Conservation (phyloP, 2,113 vertebrate genomes). For the Mobula hypostoma region DNA sequence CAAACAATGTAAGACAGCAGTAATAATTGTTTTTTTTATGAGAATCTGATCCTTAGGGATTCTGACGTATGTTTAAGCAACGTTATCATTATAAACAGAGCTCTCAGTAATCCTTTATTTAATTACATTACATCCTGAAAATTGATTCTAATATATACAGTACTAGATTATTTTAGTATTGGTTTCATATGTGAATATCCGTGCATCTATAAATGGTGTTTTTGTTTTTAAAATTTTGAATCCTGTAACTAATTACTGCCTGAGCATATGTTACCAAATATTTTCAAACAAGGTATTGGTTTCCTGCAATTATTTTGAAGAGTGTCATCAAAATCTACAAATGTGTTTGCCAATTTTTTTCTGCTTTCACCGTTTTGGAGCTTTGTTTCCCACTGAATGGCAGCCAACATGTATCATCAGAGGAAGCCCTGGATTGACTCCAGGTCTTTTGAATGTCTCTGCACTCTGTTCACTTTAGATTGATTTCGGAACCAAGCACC, state of each 20-base stretch:
- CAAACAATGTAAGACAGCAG: neutral
- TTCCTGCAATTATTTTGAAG: neutral
- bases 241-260: neutral
- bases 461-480: neutral
- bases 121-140: slow-evolving; percentile 29
- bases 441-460: neutral
- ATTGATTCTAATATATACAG: neutral
- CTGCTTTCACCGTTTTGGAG: neutral
- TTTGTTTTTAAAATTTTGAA: neutral
- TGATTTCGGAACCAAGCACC: neutral
- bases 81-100: slow-evolving; percentile 23
- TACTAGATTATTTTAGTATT: neutral
- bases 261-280: neutral
- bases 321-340: neutral
- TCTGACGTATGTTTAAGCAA: neutral
- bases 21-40: slow-evolving; percentile 7
- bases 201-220: neutral
- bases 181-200: slow-evolving; percentile 2
- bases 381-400: neutral
- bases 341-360: neutral
- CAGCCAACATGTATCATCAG: neutral
- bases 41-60: neutral
- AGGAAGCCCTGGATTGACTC: neutral
- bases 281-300: neutral
- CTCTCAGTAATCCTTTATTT: slow-evolving; percentile 33